Percentiles rank a stretch among this genome's conserved stretches.
phyloP scores from a whole-genome alignment of 2,888 invertebrate species.

The Sphecodes monilicornis region DNA sequence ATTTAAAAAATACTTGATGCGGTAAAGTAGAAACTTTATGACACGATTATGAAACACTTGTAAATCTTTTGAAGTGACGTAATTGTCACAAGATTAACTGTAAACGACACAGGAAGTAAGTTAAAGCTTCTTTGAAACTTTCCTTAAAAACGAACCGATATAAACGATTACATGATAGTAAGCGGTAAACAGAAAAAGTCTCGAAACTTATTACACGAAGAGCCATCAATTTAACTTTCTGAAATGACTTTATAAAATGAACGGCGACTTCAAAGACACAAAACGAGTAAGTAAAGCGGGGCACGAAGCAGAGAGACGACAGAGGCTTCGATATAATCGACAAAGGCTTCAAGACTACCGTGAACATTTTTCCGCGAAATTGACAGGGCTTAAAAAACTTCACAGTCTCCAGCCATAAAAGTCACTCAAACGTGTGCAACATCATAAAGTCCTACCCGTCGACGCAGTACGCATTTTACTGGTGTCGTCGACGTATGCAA shows the following conservation, averaged over 20 bases:
- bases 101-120: neutral
- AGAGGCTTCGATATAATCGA: neutral
- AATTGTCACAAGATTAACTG: neutral
- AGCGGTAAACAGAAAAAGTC: neutral
- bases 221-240: neutral
- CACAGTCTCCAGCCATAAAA: slow-evolving; percentile 23
- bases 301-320: neutral
- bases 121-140: neutral
- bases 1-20: too few species aligned
- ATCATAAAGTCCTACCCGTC: slow-evolving; percentile 27
- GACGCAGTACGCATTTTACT: slow-evolving; percentile 2
- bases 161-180: neutral
- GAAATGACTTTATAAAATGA: neutral
- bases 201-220: neutral
- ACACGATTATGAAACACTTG: too few species aligned
- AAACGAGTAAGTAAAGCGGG: neutral
- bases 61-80: neutral
- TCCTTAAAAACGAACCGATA: neutral
- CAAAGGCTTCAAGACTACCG: neutral
- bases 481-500: neutral
- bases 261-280: neutral
- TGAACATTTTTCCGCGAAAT: slow-evolving; percentile 24
- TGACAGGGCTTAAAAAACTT: slow-evolving; percentile 28
- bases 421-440: slow-evolving; percentile 25
- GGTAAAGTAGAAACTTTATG: too few species aligned